These are phyloP conservation scores for Mimachlamys varia DNA, from an alignment of 2,888 invertebrate genomes.

Conservation along the genomic window DNA sequence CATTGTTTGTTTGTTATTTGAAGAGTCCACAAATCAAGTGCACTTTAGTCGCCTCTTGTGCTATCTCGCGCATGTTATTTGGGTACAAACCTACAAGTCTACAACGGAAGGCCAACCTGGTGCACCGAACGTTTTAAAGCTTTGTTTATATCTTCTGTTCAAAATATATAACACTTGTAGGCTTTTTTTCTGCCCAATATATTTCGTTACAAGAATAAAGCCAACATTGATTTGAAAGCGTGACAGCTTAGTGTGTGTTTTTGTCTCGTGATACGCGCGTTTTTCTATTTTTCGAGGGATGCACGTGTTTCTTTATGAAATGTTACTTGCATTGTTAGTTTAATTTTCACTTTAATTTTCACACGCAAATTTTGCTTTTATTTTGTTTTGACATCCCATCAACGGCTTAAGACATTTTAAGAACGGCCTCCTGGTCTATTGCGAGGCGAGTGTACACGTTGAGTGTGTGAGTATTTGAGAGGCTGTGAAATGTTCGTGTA, in stretches of 20 bases:
- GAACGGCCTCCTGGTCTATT: too few species aligned
- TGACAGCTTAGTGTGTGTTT: neutral
- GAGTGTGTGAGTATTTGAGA: too few species aligned
- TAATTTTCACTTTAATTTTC: too few species aligned
- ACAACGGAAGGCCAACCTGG: neutral
- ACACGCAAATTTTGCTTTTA: too few species aligned
- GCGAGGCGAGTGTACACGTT: too few species aligned
- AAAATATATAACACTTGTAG: neutral
- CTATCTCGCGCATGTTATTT: neutral
- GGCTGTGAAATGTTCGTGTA: too few species aligned
- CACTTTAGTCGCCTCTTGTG: neutral
- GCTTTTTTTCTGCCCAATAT: neutral
- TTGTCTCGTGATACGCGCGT: neutral
- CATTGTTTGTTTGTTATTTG: too few species aligned
- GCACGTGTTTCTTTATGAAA: neutral
- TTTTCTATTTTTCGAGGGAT: neutral
- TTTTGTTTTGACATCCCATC: too few species aligned
- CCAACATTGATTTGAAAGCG: neutral
- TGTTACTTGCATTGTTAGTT: neutral
- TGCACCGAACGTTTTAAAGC: neutral
- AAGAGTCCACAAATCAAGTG: neutral
- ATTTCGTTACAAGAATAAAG: neutral
- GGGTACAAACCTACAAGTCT: neutral
- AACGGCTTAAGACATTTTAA: too few species aligned
- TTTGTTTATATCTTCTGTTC: neutral